Conservation (phyloP, 2,797 vertebrate species). For the Anabas testudineus region DNA sequence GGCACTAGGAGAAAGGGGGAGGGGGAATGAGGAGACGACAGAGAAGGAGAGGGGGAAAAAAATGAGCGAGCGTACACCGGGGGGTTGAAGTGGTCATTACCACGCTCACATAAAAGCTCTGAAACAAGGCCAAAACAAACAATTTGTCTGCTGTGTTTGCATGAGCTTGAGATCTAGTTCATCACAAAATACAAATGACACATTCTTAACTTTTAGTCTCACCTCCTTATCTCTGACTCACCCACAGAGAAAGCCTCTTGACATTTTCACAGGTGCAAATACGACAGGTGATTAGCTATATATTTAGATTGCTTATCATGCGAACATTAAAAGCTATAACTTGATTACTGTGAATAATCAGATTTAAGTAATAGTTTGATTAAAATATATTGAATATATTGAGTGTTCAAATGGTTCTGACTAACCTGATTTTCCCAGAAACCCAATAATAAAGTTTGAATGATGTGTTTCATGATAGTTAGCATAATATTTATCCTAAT, state of each 20-base stretch:
- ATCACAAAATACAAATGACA: slow-evolving; percentile 44
- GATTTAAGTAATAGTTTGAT: slow-evolving; percentile 60
- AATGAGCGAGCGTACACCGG: slow-evolving; percentile 15
- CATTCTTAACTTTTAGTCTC: slow-evolving; percentile 31
- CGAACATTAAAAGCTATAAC: slow-evolving; percentile 28
- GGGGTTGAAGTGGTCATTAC: slow-evolving; percentile 71
- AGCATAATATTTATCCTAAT: slow-evolving; percentile 19
- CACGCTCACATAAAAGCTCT: slow-evolving; percentile 66
- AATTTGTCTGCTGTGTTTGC: slow-evolving; percentile 49
- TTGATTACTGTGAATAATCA: slow-evolving; percentile 49
- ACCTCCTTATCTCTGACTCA: slow-evolving; percentile 31
- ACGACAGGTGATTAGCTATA: slow-evolving; percentile 19
- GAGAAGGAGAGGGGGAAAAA: slow-evolving; percentile 47
- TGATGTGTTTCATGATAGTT: slow-evolving; percentile 35
- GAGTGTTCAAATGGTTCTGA: no score
- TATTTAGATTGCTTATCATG: slow-evolving; percentile 11
- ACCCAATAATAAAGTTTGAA: slow-evolving; percentile 43
- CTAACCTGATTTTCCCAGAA: slow-evolving; percentile 46
- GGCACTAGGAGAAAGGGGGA: slow-evolving; percentile 70
- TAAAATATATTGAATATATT: no score
- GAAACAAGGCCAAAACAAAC: slow-evolving; percentile 74
- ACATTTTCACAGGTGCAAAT: slow-evolving; percentile 56
- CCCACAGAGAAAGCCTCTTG: not conserved
- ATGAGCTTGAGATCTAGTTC: slow-evolving; percentile 32
- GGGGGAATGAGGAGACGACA: slow-evolving; percentile 61